A percentile compares a stretch with the other conserved stretches of the same genome.
Conservation (phyloP, 2,888 invertebrate species). For the Eristalinus aeneus region DNA sequence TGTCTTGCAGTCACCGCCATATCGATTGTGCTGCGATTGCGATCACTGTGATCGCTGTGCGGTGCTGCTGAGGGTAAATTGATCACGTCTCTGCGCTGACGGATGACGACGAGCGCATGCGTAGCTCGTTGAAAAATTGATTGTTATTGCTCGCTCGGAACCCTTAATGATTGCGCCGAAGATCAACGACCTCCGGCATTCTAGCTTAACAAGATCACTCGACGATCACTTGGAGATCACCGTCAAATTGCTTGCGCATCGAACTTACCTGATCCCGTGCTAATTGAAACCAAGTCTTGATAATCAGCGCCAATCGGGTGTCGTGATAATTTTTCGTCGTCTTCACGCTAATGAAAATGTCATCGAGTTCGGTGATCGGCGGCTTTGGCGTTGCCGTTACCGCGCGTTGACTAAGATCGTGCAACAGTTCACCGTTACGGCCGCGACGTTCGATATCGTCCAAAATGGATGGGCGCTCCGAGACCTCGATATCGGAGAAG, state of each 20-base stretch:
- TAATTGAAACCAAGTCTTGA: constrained; percentile 97
- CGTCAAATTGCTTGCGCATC: neutral
- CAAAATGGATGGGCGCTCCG: constrained; percentile 77
- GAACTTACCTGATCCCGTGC: constrained; percentile 92
- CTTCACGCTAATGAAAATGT: constrained; percentile 97
- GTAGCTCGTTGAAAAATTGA: constrained; percentile 4
- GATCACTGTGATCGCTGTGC: constrained; percentile 35
- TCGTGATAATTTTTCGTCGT: constrained; percentile 94
- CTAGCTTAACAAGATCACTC: constrained; percentile 8
- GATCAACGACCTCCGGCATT: constrained; percentile 5
- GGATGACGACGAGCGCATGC: neutral
- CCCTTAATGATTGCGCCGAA: neutral
- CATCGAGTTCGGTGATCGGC: constrained; percentile 87
- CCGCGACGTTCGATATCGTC: constrained; percentile 77
- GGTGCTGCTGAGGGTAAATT: constrained; percentile 33
- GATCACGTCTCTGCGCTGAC: constrained; percentile 37
- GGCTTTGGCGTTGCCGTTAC: constrained; percentile 82
- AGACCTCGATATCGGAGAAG: constrained; percentile 79
- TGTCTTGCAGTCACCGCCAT: constrained; percentile 52
- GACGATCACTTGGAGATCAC: constrained; percentile 15
- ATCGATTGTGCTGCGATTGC: constrained; percentile 26
- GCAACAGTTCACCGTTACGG: constrained; percentile 78
- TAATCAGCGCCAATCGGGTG: constrained; percentile 90
- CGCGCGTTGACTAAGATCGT: constrained; percentile 79
- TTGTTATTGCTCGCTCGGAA: neutral